Evolutionary conservation across 1,140 invertebrate genomes (phyloP), one percentile per base, ranked within the genome.

Genomic region (Trichonephila clavipes): DNA sequence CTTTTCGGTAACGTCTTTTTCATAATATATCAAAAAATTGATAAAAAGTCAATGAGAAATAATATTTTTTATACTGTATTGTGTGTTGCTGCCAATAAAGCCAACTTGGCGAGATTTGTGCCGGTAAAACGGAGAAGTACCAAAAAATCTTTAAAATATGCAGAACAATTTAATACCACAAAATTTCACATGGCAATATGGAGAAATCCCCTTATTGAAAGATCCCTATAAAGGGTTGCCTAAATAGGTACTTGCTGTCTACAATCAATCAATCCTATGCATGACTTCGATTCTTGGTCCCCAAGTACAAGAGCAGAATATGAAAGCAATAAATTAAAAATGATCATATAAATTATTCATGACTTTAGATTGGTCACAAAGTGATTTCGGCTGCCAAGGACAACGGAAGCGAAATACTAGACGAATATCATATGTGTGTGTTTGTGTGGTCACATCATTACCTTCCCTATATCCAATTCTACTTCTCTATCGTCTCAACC

Each of bases 281-380:
- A 51, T 77, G 88, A 77, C 88, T 89, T 89, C 77, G 64, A 89
- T 89, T 77, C 58, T 28, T 58, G 40, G 61, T 24, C 88, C 69
- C 58, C 66, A 24, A 58, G 18, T 89, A 77, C 66, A 72, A 51
- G 66, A 24, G 64, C 64, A 34, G 88, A 89, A 89, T 89, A 89
- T 72, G 88, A 51, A 58, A 77, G 62, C 58, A 89, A 89, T 89
- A 89, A 72, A 89, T 89, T 89, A 89, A 89, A 89, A 85, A 77
- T 64, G 64, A 77, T 89, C 88, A 28, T 34, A 89, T 89, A 89
- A 72, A 89, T 89, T 89, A 89, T 89, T 89, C 88, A 89, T 89
- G 88, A 89, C 58, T 89, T 89, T 51, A 89, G 88, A 89, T 72
- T 77, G 88, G 64, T 89, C 66, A 89, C 88, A 89, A 89, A 89